Evolutionary conservation across 2,888 invertebrate genomes (phyloP).

Genomic region (Brachycybe producta): DNA sequence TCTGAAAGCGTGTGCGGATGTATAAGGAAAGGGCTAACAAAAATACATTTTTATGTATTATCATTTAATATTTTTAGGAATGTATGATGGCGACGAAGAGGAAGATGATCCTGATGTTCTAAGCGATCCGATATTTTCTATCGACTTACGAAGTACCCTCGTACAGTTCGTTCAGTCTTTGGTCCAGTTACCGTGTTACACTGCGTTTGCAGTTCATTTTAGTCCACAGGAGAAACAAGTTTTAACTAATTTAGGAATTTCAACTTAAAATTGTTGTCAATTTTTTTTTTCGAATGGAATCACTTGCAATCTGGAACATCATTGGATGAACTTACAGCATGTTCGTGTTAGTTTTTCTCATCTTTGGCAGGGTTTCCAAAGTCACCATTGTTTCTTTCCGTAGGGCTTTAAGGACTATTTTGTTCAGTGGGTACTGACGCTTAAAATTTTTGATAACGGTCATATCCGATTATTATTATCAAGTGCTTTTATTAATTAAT

Average conservation of each 20-base stretch:
- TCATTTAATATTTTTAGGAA: background rate
- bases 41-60: background rate
- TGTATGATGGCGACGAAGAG: constrained; percentile 30
- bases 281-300: too few relatives aligned
- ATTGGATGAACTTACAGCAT: too few relatives aligned
- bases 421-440: too few relatives aligned
- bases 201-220: constrained; percentile 47
- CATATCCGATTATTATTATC: too few relatives aligned
- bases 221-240: constrained; percentile 44
- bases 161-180: constrained; percentile 50
- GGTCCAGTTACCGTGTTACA: constrained; percentile 48
- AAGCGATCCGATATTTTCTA: constrained; percentile 47
- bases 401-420: too few relatives aligned
- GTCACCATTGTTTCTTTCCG: too few relatives aligned
- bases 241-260: constrained; percentile 28
- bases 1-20: background rate
- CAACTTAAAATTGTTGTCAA: constrained; percentile 3
- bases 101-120: constrained; percentile 45
- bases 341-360: too few relatives aligned
- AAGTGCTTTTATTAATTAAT: too few relatives aligned
- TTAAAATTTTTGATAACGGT: too few relatives aligned
- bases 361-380: too few relatives aligned
- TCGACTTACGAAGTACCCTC: constrained; percentile 49
- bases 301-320: too few relatives aligned
- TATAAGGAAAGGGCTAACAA: background rate